Evolutionary conservation across 1,140 invertebrate genomes (phyloP).

Genomic region (Polypedilum vanderplanki): DNA sequence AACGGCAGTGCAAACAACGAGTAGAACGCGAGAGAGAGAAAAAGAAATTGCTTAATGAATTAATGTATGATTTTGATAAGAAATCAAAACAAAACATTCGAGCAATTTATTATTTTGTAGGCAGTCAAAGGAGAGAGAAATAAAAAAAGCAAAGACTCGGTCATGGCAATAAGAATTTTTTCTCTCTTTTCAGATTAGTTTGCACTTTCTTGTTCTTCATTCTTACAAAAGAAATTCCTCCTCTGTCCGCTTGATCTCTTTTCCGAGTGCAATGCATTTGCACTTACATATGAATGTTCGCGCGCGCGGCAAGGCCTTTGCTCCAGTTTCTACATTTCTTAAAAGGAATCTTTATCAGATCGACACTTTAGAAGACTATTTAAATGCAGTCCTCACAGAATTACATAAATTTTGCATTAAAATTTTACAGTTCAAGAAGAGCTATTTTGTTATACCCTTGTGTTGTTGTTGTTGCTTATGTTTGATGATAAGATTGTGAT

Average conservation of each 20-base stretch:
- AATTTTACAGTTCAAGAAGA: slow-evolving; percentile 21
- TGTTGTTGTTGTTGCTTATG: background rate
- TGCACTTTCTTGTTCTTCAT: background rate
- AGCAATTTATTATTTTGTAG: slow-evolving; percentile 27
- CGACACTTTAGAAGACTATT: slow-evolving; percentile 3
- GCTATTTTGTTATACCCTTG: slow-evolving; percentile 10
- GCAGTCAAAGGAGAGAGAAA: background rate
- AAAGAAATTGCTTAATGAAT: slow-evolving; percentile 22
- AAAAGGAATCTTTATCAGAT: slow-evolving; percentile 6
- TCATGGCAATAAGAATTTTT: background rate
- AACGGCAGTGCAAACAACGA: background rate
- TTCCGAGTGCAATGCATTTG: background rate
- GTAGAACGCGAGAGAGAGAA: background rate
- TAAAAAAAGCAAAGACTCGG: background rate
- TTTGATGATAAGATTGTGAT: slow-evolving; percentile 6
- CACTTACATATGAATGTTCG: background rate
- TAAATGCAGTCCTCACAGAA: background rate
- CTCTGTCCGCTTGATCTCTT: background rate
- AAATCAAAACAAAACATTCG: slow-evolving; percentile 28
- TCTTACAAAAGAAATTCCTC: background rate
- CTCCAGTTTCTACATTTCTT: background rate
- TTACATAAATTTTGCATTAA: slow-evolving; percentile 24
- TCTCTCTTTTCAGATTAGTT: background rate
- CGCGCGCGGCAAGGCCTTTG: background rate
- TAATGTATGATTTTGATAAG: slow-evolving; percentile 28